Evolutionary conservation across 1,140 invertebrate genomes (phyloP), one percentile per base, ranked within the genome.

Genomic region (Lepidurus packardi): DNA sequence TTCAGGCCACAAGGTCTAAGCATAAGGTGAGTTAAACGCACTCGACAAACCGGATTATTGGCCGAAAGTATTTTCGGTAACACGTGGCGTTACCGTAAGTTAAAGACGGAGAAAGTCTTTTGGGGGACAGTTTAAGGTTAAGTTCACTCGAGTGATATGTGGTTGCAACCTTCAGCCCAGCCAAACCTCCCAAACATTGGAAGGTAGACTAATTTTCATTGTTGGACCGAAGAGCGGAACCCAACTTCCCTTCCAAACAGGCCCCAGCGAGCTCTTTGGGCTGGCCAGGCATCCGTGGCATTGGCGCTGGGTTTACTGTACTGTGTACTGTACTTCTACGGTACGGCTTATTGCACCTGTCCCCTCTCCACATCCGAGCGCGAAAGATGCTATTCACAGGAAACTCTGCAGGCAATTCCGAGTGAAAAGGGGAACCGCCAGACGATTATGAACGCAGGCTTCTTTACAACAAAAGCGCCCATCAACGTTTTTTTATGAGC

Each of bases 311-410:
- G 53, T 65, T 34, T 34, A 65, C 53, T 7, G 53, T 7, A 13
- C 53, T n/a, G 1, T 65, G 8, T 65, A 65, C 53, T n/a, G 1
- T 16, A 21, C 53, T 34, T 34, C 9, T 65, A 1, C 53, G 16
- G 21, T 21, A 65, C 53, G 53, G 53, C 6, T 21, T 65, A 21
- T 21, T 65, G 53, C 53, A 65, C 53, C 53, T 65, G 53, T 65
- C 53, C 53, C 53, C 53, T 65, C 53, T 65, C 53, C 53, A 65
- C 53, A 65, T 65, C 53, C 53, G 53, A 65, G 53, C 53, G 53
- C 21, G 21, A 65, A 65, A 65, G 53, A 65, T 65, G 13, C 53
- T 65, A 65, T 65, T 65, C 53, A 65, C 53, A 65, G 53, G 53
- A 65, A 65, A 65, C 53, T 65, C 53, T 65, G 53, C 13, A 65